Percentiles rank a stretch among this genome's conserved stretches.
phyloP scores from a whole-genome alignment of 2,113 vertebrate genomes.

The Formicarius rufipectus region DNA sequence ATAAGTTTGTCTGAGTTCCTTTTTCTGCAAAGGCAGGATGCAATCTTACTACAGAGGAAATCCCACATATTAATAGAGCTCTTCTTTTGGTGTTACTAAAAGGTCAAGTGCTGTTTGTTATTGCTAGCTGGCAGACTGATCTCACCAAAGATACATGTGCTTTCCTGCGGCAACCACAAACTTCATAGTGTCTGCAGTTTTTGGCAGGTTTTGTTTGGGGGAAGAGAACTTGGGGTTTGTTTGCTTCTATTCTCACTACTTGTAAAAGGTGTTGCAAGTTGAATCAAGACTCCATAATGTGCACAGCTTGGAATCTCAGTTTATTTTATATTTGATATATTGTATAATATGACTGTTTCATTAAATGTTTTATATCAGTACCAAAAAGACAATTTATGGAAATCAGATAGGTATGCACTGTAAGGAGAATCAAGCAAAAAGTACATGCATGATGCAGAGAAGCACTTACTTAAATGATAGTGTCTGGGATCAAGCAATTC shows the following conservation, averaged over 20 bases:
- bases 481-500: neutral
- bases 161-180: neutral
- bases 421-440: neutral
- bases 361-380: neutral
- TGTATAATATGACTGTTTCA: neutral
- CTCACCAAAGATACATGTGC: neutral
- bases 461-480: neutral
- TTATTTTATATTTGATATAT: neutral
- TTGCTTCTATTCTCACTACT: neutral
- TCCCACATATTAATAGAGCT: neutral
- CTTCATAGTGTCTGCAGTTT: neutral
- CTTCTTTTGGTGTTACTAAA: neutral
- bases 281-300: neutral
- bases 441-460: neutral
- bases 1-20: neutral
- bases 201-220: neutral
- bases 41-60: neutral
- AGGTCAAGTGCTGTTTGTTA: neutral
- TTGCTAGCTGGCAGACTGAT: neutral
- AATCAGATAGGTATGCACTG: neutral
- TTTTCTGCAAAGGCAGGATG: neutral
- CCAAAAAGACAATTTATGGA: neutral
- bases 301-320: neutral
- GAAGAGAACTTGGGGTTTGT: neutral
- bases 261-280: neutral